phyloP scores from a whole-genome alignment of 2,888 invertebrate species.

The Ypsolopha sequella region DNA sequence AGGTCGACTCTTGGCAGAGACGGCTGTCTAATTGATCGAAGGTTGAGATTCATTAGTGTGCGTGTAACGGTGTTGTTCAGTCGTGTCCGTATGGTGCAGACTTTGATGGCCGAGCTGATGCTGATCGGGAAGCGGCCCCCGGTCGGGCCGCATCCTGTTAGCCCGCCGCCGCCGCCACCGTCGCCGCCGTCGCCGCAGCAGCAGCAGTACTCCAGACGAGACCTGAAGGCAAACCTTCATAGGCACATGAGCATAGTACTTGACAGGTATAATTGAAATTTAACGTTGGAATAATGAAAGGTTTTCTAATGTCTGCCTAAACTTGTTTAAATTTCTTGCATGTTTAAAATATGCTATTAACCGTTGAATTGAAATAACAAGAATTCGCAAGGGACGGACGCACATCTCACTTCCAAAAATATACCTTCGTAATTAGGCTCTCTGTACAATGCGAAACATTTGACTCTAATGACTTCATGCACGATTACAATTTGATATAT shows the following conservation, averaged over 20 bases:
- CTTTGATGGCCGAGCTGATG: slow-evolving; percentile 65
- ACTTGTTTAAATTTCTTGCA: too few relatives aligned
- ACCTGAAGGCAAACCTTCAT: slow-evolving; percentile 64
- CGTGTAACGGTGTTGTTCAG: slow-evolving; percentile 41
- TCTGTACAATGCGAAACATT: too few relatives aligned
- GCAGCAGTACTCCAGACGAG: slow-evolving; percentile 54
- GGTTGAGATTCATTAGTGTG: slow-evolving; percentile 46
- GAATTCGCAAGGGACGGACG: too few relatives aligned
- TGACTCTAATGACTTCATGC: too few relatives aligned
- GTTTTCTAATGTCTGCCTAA: too few relatives aligned
- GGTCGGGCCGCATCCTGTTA: slow-evolving; percentile 28
- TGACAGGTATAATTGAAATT: slow-evolving; percentile 51
- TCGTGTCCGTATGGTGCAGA: slow-evolving; percentile 67
- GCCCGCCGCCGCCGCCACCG: slow-evolving; percentile 26
- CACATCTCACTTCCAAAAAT: too few relatives aligned
- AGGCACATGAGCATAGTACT: slow-evolving; percentile 67
- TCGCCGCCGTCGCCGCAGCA: slow-evolving; percentile 29
- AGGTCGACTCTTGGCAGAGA: slow-evolving; percentile 53
- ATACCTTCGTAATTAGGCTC: too few relatives aligned
- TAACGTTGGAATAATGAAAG: too few relatives aligned
- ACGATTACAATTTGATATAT: too few relatives aligned
- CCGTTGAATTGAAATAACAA: too few relatives aligned
- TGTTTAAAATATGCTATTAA: too few relatives aligned
- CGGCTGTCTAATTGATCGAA: slow-evolving; percentile 37
- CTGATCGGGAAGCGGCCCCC: slow-evolving; percentile 64